A percentile compares a stretch with the other conserved stretches of the same genome.
These are phyloP conservation scores for Diaperis boleti DNA, from an alignment of 2,888 invertebrate genomes.

Conservation along the genomic window DNA sequence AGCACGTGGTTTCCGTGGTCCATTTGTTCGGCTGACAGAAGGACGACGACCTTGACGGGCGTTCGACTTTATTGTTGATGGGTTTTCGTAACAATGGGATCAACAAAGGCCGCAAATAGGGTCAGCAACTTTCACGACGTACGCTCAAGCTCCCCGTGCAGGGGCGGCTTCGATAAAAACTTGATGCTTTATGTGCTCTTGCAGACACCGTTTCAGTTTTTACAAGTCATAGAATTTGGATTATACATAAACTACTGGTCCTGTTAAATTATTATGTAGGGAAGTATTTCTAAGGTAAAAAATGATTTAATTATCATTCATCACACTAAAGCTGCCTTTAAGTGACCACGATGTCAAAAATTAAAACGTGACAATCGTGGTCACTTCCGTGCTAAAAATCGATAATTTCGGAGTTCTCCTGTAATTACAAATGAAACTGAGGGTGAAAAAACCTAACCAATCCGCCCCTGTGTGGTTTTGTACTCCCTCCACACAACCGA, in stretches of 20 bases:
- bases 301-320: too few relatives aligned
- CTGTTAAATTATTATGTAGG: too few relatives aligned
- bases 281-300: too few relatives aligned
- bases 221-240: too few relatives aligned
- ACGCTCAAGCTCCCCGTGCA: neutral
- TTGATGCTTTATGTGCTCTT: too few relatives aligned
- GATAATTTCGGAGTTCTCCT: too few relatives aligned
- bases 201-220: too few relatives aligned
- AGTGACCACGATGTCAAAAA: too few relatives aligned
- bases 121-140: slow-evolving; percentile 37
- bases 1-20: slow-evolving; percentile 23
- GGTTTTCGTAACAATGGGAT: slow-evolving; percentile 20
- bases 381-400: too few relatives aligned
- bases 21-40: slow-evolving; percentile 14
- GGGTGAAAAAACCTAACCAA: neutral
- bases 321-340: too few relatives aligned
- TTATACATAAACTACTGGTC: too few relatives aligned
- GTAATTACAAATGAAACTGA: neutral
- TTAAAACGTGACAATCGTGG: too few relatives aligned
- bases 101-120: slow-evolving; percentile 21
- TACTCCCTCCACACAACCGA: slow-evolving; percentile 1
- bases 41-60: slow-evolving; percentile 13
- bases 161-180: neutral
- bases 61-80: slow-evolving; percentile 8
- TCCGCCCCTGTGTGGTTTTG: slow-evolving; percentile 5